Evolutionary conservation across 2,888 invertebrate species (phyloP).

Genomic region (Monoplex corrugatus): DNA sequence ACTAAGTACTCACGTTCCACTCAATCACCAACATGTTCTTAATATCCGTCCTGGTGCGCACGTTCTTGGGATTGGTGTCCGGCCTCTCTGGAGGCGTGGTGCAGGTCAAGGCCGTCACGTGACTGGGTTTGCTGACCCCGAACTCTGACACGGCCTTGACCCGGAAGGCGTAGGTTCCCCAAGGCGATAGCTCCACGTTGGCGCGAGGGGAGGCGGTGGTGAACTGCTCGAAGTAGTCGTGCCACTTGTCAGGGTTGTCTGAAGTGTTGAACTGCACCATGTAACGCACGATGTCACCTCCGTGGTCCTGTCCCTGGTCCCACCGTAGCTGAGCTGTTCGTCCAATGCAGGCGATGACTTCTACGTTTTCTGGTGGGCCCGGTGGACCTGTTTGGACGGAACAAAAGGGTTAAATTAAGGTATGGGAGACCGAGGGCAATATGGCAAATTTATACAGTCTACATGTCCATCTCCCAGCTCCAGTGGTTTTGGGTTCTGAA

Average conservation of each 20-base stretch:
- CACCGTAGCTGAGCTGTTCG: conserved; percentile 84
- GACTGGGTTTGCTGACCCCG: conserved; percentile 79
- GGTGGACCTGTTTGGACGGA: conserved; percentile 95
- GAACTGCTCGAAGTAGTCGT: conserved; percentile 51
- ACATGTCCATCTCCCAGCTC: too few relatives aligned
- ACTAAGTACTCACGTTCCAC: conserved; percentile 78
- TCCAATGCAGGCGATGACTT: conserved; percentile 85
- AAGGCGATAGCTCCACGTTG: conserved; percentile 74
- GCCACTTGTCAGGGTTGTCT: conserved; percentile 95
- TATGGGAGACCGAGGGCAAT: too few relatives aligned
- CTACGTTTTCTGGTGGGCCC: conserved; percentile 89
- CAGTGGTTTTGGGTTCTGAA: too few relatives aligned
- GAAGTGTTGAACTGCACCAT: conserved; percentile 96
- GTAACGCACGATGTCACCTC: conserved; percentile 94
- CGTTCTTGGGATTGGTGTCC: conserved; percentile 78
- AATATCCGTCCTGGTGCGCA: conserved; percentile 77
- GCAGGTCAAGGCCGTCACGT: conserved; percentile 71
- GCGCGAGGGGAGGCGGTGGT: conserved; percentile 55
- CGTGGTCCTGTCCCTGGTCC: conserved; percentile 95
- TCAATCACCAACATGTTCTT: conserved; percentile 78
- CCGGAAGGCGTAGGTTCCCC: conserved; percentile 80
- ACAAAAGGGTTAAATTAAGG: too few relatives aligned
- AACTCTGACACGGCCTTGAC: conserved; percentile 79
- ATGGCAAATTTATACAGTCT: too few relatives aligned
- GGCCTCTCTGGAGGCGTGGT: conserved; percentile 76